Evolutionary conservation across 1,140 invertebrate species (phyloP), one percentile per base, ranked within the genome.

Genomic region (Anastrepha obliqua): DNA sequence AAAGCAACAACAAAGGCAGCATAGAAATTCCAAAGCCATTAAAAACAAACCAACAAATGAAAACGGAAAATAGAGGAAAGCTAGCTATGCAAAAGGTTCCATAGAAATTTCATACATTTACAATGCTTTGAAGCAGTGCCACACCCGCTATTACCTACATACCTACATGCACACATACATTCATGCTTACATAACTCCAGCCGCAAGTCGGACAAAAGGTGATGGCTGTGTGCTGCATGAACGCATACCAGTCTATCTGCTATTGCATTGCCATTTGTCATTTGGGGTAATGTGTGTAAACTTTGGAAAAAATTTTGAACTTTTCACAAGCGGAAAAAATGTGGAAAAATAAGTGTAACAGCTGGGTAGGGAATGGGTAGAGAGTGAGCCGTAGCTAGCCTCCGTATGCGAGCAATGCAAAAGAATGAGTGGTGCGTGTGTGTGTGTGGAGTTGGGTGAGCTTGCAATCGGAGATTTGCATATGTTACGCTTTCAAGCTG

Each of bases 221-320:
- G 74, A 42, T 39, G 67, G 44, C 2, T 74, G 74, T 55, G 47
- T n/a, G 74, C n/a, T 1, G 44, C 20, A n/a, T 55, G 29, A 55
- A 11, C 2, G 47, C 47, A 42, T 81, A 47, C 74, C 20, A 55
- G 51, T 6, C 51, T 55, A 55, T 55, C 6, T 55, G 51, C 70
- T 29, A 81, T 81, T 58, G 74, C 74, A 47, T 42, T 81, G 74
- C 74, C 74, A 81, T 81, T 81, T 81, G 74, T 81, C 74, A 81
- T 81, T 81, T 81, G 47, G 74, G 44, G 47, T 81, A 81, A 55
- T 81, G 74, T 81, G n/a, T 55, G 74, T 55, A 81, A 81, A 58
- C 74, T 81, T 81, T 81, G 74, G 74, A 81, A 81, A 81, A 81
- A 81, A 81, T 29, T 51, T 81, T 81, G 74, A 81, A 81, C 74